Evolutionary conservation across 2,888 invertebrate species (phyloP), one percentile per base, ranked within the genome.

Genomic region (Zootermopsis nevadensis): DNA sequence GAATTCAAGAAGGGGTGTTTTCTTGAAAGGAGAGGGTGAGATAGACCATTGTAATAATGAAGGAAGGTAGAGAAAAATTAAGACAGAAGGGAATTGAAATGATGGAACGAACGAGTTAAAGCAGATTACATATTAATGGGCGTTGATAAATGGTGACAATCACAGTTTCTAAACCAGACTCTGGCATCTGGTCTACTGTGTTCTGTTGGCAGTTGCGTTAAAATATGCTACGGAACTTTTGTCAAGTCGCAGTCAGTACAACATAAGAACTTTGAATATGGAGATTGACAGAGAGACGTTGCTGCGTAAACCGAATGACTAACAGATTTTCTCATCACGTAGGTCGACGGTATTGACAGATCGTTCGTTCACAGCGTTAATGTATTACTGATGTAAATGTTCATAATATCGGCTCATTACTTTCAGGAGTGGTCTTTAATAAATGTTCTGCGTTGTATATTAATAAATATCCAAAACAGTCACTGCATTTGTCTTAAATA

Each of bases 111-210:
- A 74, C 22, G 22, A 33, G 69, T 33, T 69, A 69, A 67, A 69
- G 77, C 77, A 30, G 0, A 77, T 53, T n/a, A 66, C 42, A 66
- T 66, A 38, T 55, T 79, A 79, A 79, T 79, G 79, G 35, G 77
- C 22, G n/a, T 27, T 31, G 53, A 77, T 77, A 53, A 77, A 60
- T n/a, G n/a, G 66, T 33, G 38, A 79, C 33, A 79, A 79, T 60
- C 79, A 66, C 66, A 38, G 74, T n/a, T 74, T 74, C 69, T 3
- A 69, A 1, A 31, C 69, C 69, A 33, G 30, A 27, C 30, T 10
- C 67, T 60, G 27, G 12, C 22, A 12, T n/a, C 27, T 66, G 10
- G 66, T n/a, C 66, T 66, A 0, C 27, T 38, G 12, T 74, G 35
- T 27, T n/a, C 74, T 38, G n/a, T 74, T 74, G 74, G 38, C 35